These are phyloP conservation scores for Galerucella pusilla DNA, from an alignment of 2,888 invertebrate genomes.

Conservation along the genomic window DNA sequence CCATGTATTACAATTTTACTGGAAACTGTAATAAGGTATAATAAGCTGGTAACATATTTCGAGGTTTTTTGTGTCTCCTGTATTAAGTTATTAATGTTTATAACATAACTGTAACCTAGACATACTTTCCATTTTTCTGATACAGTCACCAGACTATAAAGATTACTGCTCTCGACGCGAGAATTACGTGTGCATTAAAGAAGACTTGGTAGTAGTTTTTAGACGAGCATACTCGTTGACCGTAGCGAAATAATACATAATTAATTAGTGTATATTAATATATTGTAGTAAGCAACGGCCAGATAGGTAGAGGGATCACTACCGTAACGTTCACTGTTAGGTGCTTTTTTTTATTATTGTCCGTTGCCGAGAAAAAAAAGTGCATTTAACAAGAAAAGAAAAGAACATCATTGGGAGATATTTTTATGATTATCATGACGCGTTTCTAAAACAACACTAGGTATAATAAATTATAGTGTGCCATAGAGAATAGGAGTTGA, in stretches of 20 bases:
- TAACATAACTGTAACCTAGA: slow-evolving; percentile 23
- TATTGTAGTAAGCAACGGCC: slow-evolving; percentile 45
- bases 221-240: slow-evolving; percentile 54
- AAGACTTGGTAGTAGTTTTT: slow-evolving; percentile 36
- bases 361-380: neutral
- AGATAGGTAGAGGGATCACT: slow-evolving; percentile 41
- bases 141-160: slow-evolving; percentile 38
- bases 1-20: too few relatives aligned
- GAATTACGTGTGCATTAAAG: slow-evolving; percentile 36
- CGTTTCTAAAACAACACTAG: too few relatives aligned
- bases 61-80: neutral
- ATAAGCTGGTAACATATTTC: too few relatives aligned
- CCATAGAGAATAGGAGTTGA: too few relatives aligned
- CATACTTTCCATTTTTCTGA: slow-evolving; percentile 32
- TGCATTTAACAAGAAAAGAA: slow-evolving; percentile 7
- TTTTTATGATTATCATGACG: neutral
- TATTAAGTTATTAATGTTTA: neutral
- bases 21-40: too few relatives aligned
- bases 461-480: too few relatives aligned
- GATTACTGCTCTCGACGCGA: slow-evolving; percentile 32
- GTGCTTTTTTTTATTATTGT: slow-evolving; percentile 31
- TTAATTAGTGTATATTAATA: slow-evolving; percentile 60
- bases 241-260: slow-evolving; percentile 61
- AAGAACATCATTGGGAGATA: neutral
- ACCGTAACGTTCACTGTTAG: slow-evolving; percentile 45